These are phyloP conservation scores for Platichthys flesus DNA, from an alignment of 2,113 vertebrate species.

Conservation along the genomic window DNA sequence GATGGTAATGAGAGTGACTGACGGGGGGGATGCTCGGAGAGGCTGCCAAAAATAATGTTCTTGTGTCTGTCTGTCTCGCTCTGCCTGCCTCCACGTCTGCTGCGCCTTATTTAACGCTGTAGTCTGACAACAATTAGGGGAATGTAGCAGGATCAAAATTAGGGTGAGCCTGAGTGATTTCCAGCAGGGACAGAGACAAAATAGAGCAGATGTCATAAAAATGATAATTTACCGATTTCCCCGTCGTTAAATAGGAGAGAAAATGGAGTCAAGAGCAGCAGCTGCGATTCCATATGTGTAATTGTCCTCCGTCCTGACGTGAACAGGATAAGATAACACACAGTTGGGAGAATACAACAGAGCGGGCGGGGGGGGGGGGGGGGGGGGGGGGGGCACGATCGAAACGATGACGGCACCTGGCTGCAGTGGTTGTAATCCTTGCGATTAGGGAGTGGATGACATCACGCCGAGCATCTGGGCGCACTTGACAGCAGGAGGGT, in stretches of 20 bases:
- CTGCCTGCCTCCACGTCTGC: constrained; percentile 9
- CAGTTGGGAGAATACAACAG: not conserved
- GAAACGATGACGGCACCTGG: constrained; percentile 29
- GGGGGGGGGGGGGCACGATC: constrained; percentile 13
- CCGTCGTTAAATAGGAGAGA: not conserved
- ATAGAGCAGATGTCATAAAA: constrained; percentile 23
- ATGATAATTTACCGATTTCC: not conserved
- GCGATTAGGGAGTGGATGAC: constrained; percentile 40
- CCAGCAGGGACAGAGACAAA: constrained; percentile 23
- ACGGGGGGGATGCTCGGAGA: constrained; percentile 51
- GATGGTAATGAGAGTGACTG: constrained; percentile 77
- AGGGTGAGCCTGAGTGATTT: constrained; percentile 17
- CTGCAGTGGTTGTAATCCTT: constrained; percentile 59
- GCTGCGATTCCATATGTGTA: not conserved
- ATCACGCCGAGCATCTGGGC: constrained; percentile 60
- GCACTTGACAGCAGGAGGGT: constrained; percentile 38
- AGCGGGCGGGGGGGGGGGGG: not conserved
- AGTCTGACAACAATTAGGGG: not conserved
- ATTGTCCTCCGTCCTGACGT: not conserved
- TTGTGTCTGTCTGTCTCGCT: constrained; percentile 21
- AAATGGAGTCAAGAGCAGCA: not conserved
- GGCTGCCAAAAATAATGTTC: constrained; percentile 57
- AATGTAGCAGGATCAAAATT: constrained; percentile 25
- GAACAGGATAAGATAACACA: not conserved
- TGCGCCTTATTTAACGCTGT: constrained; percentile 7